Base-by-base conservation (phyloP, 2,888 invertebrate species). In the Asteroscopus sphinx region DNA sequence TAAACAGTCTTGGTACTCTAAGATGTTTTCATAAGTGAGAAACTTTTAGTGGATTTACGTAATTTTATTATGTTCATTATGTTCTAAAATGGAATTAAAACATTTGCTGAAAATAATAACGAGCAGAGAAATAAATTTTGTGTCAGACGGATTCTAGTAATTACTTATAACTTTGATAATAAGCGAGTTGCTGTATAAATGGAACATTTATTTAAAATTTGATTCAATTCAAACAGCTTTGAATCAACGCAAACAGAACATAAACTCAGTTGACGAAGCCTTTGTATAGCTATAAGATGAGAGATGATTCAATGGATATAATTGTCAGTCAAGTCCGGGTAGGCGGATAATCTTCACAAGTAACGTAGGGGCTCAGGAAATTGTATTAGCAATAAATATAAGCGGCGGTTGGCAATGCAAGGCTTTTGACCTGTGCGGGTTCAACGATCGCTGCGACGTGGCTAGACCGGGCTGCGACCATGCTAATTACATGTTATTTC, bases 351-450 rank as follows among this genome's bases (percentile, higher is more conserved):
- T 70, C 63, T 70, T 53, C 16, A 42, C 36, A 58, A 61, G 59
- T 60, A 65, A 60, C 25, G 53, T 48, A 49, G 52, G 56, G 72
- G 63, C 53, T 63, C 75, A 75, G 63, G 75, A 79, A 80, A 72
- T 60, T 62, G 57, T 73, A 76, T 77, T 77, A 72, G 68, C 68
- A 60, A 82, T 82, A 82, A 76, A 75, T 71, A 71, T 68, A 74
- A 72, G 69, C 72, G 75, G 53, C 70, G 68, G 68, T 79, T 71
- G 62, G 83, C 81, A 77, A 61, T 79, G 76, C 79, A 82, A 81
- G 91, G 92, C 82, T 81, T 81, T 90, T 90, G 91, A 91, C 91
- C 92, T 81, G 82, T 44, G 56, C 55, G 83, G 76, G 91, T 85
- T 91, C 88, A 86, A 81, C 73, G 87, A 58, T 82, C 87, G 77